Conservation (phyloP, 92 coral and sea anemone genomes). For the Siderastrea siderea region DNA sequence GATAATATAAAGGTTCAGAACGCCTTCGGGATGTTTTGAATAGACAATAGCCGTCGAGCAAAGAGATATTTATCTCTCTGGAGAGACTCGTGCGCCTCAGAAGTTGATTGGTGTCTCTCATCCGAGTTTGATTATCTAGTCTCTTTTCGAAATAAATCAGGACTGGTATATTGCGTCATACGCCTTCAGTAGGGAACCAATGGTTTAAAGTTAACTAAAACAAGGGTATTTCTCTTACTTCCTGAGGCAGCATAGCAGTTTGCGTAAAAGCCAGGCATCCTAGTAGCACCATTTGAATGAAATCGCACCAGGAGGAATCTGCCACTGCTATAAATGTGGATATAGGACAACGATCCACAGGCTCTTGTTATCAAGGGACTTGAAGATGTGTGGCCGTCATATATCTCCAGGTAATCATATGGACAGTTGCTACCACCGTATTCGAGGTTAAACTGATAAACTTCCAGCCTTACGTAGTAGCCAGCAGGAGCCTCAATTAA, state of each 20-base stretch:
- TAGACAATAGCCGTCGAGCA: too few relatives aligned
- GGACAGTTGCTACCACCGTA: slow-evolving; percentile 13
- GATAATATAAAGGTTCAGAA: too few relatives aligned
- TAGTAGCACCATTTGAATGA: neutral
- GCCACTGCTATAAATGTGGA: slow-evolving; percentile 8
- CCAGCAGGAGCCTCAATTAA: neutral
- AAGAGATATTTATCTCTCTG: too few relatives aligned
- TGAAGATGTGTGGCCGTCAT: neutral
- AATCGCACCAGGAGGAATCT: neutral
- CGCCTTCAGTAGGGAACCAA: too few relatives aligned
- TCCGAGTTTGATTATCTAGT: too few relatives aligned
- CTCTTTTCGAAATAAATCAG: too few relatives aligned
- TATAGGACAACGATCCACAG: neutral
- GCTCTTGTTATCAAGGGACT: slow-evolving; percentile 3
- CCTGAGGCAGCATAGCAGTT: neutral
- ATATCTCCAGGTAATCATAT: slow-evolving; percentile 19
- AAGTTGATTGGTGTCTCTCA: too few relatives aligned
- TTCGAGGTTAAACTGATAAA: slow-evolving; percentile 19
- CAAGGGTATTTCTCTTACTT: too few relatives aligned
- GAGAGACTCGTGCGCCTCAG: too few relatives aligned
- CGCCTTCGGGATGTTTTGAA: too few relatives aligned
- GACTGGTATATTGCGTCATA: too few relatives aligned
- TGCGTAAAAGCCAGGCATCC: slow-evolving; percentile 1
- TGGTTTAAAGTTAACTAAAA: too few relatives aligned
- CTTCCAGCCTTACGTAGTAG: neutral